Percentiles rank a stretch among this genome's conserved stretches.
These are phyloP conservation scores for Drosophila ogumai DNA, from an alignment of 1,140 invertebrate species.

Conservation along the genomic window DNA sequence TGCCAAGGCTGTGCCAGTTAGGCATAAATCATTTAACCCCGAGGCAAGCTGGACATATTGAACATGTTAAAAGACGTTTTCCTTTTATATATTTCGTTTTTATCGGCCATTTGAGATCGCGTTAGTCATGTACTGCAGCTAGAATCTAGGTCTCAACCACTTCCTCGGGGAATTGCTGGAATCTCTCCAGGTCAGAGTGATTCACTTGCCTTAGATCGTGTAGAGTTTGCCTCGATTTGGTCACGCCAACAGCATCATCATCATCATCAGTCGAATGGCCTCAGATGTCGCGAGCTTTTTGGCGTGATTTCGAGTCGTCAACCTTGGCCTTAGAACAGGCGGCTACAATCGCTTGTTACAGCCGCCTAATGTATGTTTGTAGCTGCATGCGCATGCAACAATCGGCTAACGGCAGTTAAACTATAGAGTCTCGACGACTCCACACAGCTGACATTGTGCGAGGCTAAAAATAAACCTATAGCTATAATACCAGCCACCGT, in stretches of 20 bases:
- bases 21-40: constrained; percentile 65
- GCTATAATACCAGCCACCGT: constrained; percentile 56
- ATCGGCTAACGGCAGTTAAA: constrained; percentile 65
- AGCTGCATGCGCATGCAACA: constrained; percentile 47
- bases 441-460: constrained; percentile 65
- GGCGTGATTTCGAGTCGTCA: constrained; percentile 58
- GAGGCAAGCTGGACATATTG: constrained; percentile 31
- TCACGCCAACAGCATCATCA: constrained; percentile 54
- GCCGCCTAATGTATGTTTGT: constrained; percentile 12
- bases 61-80: constrained; percentile 45
- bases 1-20: constrained; percentile 57
- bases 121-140: constrained; percentile 18
- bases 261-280: constrained; percentile 55
- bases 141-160: constrained; percentile 23
- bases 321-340: constrained; percentile 74
- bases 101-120: constrained; percentile 27
- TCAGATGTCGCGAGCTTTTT: constrained; percentile 73
- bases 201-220: constrained; percentile 34
- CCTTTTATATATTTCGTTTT: constrained; percentile 31
- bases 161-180: constrained; percentile 48
- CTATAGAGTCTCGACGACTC: constrained; percentile 30
- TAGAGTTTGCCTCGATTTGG: constrained; percentile 65
- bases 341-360: constrained; percentile 21
- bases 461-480: constrained; percentile 69
- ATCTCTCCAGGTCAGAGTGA: constrained; percentile 11